phyloP scores from a whole-genome alignment of 2,888 invertebrate genomes.

The Amphipyra berbera region DNA sequence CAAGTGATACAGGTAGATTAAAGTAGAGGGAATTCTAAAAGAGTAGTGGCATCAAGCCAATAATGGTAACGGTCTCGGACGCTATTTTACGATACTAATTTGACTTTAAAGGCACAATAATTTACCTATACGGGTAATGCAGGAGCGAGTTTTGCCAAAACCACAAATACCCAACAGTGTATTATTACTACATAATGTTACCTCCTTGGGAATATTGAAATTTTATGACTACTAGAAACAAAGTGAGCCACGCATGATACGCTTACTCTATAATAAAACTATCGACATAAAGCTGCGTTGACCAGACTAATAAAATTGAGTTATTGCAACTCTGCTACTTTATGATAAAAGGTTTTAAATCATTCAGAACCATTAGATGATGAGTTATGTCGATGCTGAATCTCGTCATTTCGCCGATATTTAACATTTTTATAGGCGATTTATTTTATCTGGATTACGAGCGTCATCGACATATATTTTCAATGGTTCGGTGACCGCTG shows the following conservation, averaged over 20 bases:
- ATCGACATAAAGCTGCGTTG: constrained; percentile 83
- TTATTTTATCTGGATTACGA: constrained; percentile 83
- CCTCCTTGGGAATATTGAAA: constrained; percentile 73
- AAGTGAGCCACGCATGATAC: constrained; percentile 75
- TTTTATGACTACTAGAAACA: constrained; percentile 75
- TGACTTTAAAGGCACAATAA: constrained; percentile 82
- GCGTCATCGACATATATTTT: constrained; percentile 82
- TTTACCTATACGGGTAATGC: constrained; percentile 77
- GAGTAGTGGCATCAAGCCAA: constrained; percentile 81
- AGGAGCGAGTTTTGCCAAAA: constrained; percentile 74
- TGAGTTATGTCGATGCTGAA: constrained; percentile 86
- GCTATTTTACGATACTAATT: constrained; percentile 79
- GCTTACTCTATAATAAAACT: constrained; percentile 81
- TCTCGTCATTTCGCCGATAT: constrained; percentile 86
- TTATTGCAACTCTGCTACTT: constrained; percentile 87
- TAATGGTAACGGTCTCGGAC: constrained; percentile 76
- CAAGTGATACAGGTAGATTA: constrained; percentile 68
- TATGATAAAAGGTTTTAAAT: constrained; percentile 89
- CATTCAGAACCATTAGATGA: constrained; percentile 89
- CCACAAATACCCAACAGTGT: constrained; percentile 69
- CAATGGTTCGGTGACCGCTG: constrained; percentile 70
- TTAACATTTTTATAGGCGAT: constrained; percentile 88
- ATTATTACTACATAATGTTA: constrained; percentile 65
- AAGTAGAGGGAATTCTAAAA: constrained; percentile 70
- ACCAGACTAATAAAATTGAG: constrained; percentile 88